Percentiles rank a stretch among this genome's conserved stretches.
Evolutionary conservation across 1,140 invertebrate species (phyloP).

Genomic region (Linepithema humile): DNA sequence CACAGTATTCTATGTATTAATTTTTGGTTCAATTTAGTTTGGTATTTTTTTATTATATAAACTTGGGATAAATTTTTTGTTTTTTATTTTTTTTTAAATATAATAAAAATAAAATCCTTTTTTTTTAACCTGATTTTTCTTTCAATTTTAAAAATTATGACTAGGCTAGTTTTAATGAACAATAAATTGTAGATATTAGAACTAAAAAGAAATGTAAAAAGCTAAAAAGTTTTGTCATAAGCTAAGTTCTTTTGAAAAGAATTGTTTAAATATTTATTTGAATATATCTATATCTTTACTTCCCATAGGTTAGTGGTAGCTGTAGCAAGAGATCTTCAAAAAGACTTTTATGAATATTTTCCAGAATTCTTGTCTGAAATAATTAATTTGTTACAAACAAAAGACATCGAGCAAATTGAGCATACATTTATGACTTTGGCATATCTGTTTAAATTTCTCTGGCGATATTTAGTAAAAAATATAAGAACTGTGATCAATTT

Average conservation of each 20-base stretch:
- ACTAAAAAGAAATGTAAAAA: too few relatives aligned
- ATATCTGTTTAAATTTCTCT: conserved; percentile 95
- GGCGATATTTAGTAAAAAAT: conserved; percentile 92
- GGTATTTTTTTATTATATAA: conserved; percentile 12
- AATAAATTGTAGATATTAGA: too few relatives aligned
- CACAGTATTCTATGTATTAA: too few relatives aligned
- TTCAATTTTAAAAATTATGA: too few relatives aligned
- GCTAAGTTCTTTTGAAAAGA: background rate
- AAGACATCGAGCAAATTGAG: conserved; percentile 93
- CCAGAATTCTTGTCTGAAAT: conserved; percentile 88
- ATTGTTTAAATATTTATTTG: conserved; percentile 2
- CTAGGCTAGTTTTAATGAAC: too few relatives aligned
- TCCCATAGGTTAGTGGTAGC: conserved; percentile 91
- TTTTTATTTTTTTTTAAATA: too few relatives aligned
- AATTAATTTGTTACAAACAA: conserved; percentile 89
- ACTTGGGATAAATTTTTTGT: too few relatives aligned
- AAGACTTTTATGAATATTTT: conserved; percentile 95
- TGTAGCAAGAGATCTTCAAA: conserved; percentile 92
- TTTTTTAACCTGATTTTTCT: too few relatives aligned
- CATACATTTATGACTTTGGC: conserved; percentile 93
- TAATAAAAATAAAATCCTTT: too few relatives aligned
- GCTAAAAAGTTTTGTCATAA: background rate
- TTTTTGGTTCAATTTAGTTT: too few relatives aligned
- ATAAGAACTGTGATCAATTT: conserved; percentile 90
- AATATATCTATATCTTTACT: conserved; percentile 39